These are phyloP conservation scores for Rhadina sibilatrix DNA, from an alignment of 2,113 vertebrate species.

Conservation along the genomic window DNA sequence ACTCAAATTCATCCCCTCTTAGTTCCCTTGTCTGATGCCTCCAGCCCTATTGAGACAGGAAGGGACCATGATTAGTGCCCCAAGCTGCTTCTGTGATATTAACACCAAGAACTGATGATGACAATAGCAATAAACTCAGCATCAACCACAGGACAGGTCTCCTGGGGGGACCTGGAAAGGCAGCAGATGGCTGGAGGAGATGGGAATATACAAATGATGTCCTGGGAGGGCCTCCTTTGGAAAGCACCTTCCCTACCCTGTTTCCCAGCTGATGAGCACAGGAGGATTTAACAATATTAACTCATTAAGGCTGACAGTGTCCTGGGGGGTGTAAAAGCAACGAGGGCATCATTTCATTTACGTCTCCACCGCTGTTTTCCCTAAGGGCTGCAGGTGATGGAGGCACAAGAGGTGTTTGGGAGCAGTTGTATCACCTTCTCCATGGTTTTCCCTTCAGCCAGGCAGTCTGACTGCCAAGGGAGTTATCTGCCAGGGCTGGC, in stretches of 20 bases:
- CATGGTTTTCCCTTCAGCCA: neutral
- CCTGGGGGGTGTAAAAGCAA: slow-evolving; percentile 11
- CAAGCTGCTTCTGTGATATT: neutral
- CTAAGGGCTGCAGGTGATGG: neutral
- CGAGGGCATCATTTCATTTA: neutral
- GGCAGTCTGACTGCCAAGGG: neutral
- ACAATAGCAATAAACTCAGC: neutral
- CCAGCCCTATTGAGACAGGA: neutral
- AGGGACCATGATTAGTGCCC: neutral
- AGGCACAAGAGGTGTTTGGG: neutral
- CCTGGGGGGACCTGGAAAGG: neutral
- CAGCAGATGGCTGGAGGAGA: neutral
- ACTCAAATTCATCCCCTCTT: neutral
- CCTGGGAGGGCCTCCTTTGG: neutral
- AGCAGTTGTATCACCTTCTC: neutral
- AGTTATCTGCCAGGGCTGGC: neutral
- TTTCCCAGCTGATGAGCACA: neutral
- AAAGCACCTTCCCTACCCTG: neutral
- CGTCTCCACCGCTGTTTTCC: neutral
- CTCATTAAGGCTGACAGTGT: neutral
- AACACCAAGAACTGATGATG: neutral
- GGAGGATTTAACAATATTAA: neutral
- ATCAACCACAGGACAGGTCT: neutral
- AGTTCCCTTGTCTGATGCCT: neutral
- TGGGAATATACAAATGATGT: neutral